Conservation (phyloP, 2,113 vertebrate species). For the Oriolus oriolus region DNA sequence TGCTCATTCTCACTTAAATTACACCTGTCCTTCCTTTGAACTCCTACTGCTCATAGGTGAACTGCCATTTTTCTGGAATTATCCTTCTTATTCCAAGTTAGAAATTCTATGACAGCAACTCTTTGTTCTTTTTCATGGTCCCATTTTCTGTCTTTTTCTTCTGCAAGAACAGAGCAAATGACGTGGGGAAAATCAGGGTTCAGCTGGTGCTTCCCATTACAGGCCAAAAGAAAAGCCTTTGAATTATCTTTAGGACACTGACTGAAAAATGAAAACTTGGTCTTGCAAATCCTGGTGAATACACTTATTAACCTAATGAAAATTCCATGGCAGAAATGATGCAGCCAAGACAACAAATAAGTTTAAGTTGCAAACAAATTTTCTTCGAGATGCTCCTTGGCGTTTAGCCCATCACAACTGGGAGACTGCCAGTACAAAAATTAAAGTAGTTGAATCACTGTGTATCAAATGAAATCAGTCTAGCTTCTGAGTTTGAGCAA, state of each 20-base stretch:
- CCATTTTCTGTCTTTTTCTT: not conserved
- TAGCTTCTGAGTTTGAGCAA: not conserved
- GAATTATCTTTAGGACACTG: not conserved
- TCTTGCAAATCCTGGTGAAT: not conserved
- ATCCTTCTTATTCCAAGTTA: not conserved
- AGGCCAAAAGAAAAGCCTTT: not conserved
- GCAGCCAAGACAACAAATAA: not conserved
- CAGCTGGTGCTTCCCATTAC: not conserved
- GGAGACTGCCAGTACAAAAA: not conserved
- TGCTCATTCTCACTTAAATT: not conserved
- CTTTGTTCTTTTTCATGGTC: not conserved
- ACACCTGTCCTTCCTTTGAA: not conserved
- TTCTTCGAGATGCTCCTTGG: not conserved
- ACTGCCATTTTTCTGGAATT: not conserved
- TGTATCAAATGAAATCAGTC: not conserved
- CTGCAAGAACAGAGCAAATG: not conserved
- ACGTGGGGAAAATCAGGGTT: not conserved
- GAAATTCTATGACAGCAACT: not conserved
- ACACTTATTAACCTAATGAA: not conserved
- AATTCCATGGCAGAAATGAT: not conserved
- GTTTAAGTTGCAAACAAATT: not conserved
- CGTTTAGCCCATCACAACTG: not conserved
- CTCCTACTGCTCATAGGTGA: not conserved
- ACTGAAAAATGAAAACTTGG: not conserved
- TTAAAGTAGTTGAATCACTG: not conserved